Evolutionary conservation across 2,888 invertebrate genomes (phyloP).

Genomic region (Dioctria rufipes): DNA sequence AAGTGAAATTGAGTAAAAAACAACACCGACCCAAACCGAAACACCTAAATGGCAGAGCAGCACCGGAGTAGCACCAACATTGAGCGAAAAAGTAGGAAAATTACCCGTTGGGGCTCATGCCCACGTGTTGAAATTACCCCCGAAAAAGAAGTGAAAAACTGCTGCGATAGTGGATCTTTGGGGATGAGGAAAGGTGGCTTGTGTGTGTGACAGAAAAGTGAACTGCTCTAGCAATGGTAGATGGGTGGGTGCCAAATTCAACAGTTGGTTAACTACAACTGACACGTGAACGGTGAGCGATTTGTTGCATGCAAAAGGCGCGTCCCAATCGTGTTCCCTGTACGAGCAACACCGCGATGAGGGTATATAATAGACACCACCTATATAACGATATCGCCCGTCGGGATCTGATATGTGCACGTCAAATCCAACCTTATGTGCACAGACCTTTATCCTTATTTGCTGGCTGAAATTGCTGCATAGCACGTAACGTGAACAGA

Average conservation of each 20-base stretch:
- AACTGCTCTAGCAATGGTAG: not conserved
- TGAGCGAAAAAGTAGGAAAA: constrained; percentile 11
- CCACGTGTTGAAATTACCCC: constrained; percentile 50
- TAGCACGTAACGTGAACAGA: constrained; percentile 54
- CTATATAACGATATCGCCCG: constrained; percentile 19
- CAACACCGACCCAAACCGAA: constrained; percentile 20
- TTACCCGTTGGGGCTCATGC: constrained; percentile 18
- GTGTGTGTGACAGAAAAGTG: constrained; percentile 22
- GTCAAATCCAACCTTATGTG: constrained; percentile 18
- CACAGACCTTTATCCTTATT: constrained; percentile 10
- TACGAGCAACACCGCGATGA: constrained; percentile 5
- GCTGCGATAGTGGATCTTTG: constrained; percentile 31
- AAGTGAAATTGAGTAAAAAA: constrained; percentile 52
- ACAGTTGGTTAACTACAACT: constrained; percentile 50
- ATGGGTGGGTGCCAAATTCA: constrained; percentile 33
- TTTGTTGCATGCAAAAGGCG: constrained; percentile 53
- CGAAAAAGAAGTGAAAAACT: constrained; percentile 40
- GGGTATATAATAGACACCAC: not conserved
- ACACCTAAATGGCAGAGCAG: constrained; percentile 38
- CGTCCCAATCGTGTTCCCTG: constrained; percentile 7
- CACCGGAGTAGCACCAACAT: not conserved
- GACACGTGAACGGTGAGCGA: constrained; percentile 50
- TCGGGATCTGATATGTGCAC: constrained; percentile 35
- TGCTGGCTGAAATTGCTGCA: constrained; percentile 31
- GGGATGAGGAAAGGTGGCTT: not conserved